Base-by-base conservation (phyloP, 1,140 invertebrate species). In the Trichonephila inaurata region DNA sequence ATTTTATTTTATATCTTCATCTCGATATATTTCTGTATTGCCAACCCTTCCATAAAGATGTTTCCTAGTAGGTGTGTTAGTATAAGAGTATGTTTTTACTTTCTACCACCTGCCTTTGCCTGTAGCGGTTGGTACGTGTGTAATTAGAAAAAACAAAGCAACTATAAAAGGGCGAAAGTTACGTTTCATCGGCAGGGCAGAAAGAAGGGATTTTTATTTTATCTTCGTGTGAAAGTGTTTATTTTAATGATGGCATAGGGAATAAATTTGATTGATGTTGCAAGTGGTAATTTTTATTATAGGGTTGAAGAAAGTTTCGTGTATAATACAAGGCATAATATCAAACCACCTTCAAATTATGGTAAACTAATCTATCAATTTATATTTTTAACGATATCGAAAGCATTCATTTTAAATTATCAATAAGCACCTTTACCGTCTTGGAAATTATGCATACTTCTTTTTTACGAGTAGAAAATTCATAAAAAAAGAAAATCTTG, bases 1-100 rank as follows among this genome's bases (percentile, higher is more conserved):
- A 21, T 69, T 77, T 77, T 77, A 33, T 77, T 33, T 77, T 72
- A 64, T 64, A 40, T 77, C 72, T 33, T 77, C 72, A 77, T 77
- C 7, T 77, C 16, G 72, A 77, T 77, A 28, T 77, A 77, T 33
- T 40, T 40, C 72, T 77, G 18, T 40, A 77, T 77, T 77, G 72
- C 72, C 72, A 28, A 77, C 72, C 72, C 28, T 77, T 77, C 18
- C 33, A 40, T 33, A 33, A 40, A 40, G 72, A 77, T 77, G 33
- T 77, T 77, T 77, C 72, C 28, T 77, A 33, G 72, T 77, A 77
- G 72, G 28, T 77, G 16, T 33, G 28, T 40, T 77, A 33, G 24
- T 28, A 77, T 33, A 77, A 7, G 72, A 18, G 16, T 77, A 18
- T 77, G 24, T 77, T 77, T 77, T 6, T 77, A 19, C 33, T 77